A percentile compares a stretch with the other conserved stretches of the same genome.
Conservation (phyloP, 2,113 vertebrate genomes). For the Steatornis caripensis region DNA sequence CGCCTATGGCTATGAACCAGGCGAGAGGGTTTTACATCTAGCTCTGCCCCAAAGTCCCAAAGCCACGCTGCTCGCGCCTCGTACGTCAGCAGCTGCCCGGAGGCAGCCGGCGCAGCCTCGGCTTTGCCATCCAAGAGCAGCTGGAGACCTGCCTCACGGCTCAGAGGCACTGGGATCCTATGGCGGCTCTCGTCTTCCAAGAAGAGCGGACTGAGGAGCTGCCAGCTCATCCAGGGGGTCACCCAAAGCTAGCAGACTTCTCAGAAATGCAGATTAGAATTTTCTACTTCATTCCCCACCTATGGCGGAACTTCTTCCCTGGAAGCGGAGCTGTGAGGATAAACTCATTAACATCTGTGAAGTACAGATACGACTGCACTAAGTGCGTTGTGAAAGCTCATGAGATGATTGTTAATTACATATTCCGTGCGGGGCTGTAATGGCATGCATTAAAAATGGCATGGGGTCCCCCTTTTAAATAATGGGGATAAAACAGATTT, state of each 20-base stretch:
- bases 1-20: neutral
- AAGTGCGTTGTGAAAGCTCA: neutral
- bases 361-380: neutral
- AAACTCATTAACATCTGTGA: conserved; percentile 23
- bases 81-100: neutral
- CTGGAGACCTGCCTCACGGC: neutral
- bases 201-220: neutral
- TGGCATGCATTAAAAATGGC: neutral
- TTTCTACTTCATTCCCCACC: neutral
- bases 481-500: neutral
- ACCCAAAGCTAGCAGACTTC: neutral
- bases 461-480: neutral
- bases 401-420: neutral
- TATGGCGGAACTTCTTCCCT: neutral
- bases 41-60: neutral
- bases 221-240: neutral
- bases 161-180: neutral
- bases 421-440: neutral
- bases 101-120: neutral
- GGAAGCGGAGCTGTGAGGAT: neutral
- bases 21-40: neutral
- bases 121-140: neutral
- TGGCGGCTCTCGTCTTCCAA: fast-evolving
- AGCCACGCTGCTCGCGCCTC: fast-evolving
- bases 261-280: neutral